Evolutionary conservation across 2,797 vertebrate species (phyloP).

Genomic region (Hylomyscus alleni): DNA sequence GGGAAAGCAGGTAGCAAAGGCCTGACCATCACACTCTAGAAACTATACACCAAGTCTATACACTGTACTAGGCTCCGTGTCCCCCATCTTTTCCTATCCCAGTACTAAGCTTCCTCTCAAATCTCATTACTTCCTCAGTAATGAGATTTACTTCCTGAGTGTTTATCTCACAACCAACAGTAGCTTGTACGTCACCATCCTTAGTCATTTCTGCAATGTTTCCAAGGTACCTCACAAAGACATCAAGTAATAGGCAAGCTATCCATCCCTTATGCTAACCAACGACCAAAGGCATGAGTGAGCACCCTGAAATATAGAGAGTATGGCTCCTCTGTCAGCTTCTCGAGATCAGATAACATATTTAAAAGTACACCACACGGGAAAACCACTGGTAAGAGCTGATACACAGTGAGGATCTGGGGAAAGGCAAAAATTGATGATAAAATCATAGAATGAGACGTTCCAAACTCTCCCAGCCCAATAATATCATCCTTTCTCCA

Average conservation of each 20-base stretch:
- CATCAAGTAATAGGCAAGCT: background rate
- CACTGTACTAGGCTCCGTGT: background rate
- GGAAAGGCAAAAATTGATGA: background rate
- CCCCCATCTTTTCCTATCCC: background rate
- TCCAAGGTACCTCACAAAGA: background rate
- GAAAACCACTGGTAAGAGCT: background rate
- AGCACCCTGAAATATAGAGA: background rate
- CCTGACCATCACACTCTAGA: background rate
- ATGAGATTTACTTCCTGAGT: no score
- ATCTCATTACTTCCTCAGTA: background rate
- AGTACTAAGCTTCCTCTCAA: constrained; percentile 4
- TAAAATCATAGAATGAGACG: background rate
- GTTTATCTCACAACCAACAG: background rate
- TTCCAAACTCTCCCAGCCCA: background rate
- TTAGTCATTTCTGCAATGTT: background rate
- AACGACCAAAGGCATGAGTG: background rate
- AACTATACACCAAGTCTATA: background rate
- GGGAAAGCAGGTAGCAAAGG: background rate
- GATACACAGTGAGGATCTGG: background rate
- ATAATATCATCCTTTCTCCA: background rate
- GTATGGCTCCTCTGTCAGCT: background rate
- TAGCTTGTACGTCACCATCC: background rate
- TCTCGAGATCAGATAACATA: background rate
- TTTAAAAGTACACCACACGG: background rate
- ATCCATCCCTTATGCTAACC: background rate